Evolutionary conservation across 2,113 vertebrate species (phyloP).

Genomic region (Gasterosteus nipponicus): DNA sequence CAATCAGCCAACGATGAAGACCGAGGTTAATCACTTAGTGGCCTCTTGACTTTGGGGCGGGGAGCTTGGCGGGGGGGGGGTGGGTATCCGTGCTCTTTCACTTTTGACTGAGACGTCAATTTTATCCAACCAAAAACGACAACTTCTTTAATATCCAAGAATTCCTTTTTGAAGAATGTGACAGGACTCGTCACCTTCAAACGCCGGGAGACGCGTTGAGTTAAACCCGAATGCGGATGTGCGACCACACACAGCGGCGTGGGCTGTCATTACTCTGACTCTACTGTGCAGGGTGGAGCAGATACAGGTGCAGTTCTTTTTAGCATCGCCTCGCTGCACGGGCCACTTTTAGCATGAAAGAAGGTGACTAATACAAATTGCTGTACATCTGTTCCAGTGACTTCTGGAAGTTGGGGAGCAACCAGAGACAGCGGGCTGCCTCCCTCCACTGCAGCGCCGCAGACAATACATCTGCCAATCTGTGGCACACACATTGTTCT

Average conservation of each 20-base stretch:
- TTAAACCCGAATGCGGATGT: neutral
- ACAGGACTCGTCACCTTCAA: neutral
- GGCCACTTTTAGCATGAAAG: slow-evolving; percentile 49
- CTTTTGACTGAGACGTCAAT: neutral
- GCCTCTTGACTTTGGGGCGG: neutral
- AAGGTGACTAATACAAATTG: slow-evolving; percentile 51
- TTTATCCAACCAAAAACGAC: neutral
- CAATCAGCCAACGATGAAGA: slow-evolving; percentile 19
- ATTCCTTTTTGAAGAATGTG: neutral
- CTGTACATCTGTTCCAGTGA: slow-evolving; percentile 28
- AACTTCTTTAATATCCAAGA: neutral
- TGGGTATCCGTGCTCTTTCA: neutral
- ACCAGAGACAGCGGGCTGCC: slow-evolving; percentile 18
- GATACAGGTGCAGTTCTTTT: neutral
- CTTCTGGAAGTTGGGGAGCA: slow-evolving; percentile 9
- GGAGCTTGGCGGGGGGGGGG: no score
- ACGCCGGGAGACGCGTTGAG: neutral
- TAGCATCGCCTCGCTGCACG: neutral
- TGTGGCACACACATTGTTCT: slow-evolving; percentile 24
- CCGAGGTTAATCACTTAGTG: slow-evolving; percentile 31
- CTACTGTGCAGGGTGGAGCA: neutral
- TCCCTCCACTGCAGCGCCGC: slow-evolving; percentile 6
- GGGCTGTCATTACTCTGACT: neutral
- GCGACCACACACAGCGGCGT: neutral
- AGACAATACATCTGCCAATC: slow-evolving; percentile 25